These are phyloP conservation scores for Tragulus kanchil DNA, from an alignment of 2,113 vertebrate genomes.

Conservation along the genomic window DNA sequence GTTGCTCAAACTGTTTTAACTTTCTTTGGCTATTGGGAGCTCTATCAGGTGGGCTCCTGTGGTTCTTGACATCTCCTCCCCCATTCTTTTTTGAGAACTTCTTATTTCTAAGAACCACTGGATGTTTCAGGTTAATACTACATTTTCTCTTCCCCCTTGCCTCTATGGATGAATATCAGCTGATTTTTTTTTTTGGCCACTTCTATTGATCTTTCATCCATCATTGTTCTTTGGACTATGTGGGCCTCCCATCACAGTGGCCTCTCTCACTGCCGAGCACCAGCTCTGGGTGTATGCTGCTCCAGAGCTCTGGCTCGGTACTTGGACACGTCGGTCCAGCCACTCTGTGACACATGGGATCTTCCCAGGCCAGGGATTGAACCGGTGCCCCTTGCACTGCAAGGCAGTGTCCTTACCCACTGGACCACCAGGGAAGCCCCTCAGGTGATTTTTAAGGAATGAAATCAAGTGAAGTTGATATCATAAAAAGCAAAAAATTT, in stretches of 20 bases:
- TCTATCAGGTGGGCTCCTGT: not conserved
- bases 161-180: not conserved
- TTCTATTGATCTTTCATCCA: too few species aligned
- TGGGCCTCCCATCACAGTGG: too few species aligned
- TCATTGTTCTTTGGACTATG: too few species aligned
- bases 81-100: not conserved
- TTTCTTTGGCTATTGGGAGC: constrained; percentile 23
- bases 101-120: not conserved
- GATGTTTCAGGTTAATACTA: not conserved
- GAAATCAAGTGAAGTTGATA: constrained; percentile 8
- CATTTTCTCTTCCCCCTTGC: not conserved
- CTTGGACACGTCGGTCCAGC: too few species aligned
- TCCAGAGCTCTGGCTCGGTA: too few species aligned
- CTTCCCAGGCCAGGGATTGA: too few species aligned
- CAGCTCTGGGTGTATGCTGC: too few species aligned
- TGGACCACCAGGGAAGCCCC: too few species aligned
- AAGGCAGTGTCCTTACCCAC: too few species aligned
- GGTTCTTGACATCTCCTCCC: not conserved
- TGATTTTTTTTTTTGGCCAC: not conserved
- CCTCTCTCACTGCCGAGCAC: too few species aligned
- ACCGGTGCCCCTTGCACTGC: too few species aligned
- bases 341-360: too few species aligned
- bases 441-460: constrained; percentile 39
- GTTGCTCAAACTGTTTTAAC: not conserved
- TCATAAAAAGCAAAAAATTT: not conserved